Conservation (phyloP, 2,888 invertebrate species). For the Meta bourneti region DNA sequence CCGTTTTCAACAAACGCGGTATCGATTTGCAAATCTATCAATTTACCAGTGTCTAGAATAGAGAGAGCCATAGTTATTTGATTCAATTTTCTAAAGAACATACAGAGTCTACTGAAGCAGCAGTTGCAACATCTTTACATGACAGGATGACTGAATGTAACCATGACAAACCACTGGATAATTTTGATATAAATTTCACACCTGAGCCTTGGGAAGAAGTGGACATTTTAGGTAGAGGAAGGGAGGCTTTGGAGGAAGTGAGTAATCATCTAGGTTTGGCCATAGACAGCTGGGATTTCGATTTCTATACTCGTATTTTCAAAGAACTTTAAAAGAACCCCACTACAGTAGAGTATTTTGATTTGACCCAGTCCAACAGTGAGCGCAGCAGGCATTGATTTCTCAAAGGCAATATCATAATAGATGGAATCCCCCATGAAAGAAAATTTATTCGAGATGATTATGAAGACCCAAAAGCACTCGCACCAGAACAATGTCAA, state of each 20-base stretch:
- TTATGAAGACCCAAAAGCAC: constrained; percentile 91
- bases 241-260: constrained; percentile 89
- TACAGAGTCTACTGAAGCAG: constrained; percentile 27
- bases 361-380: constrained; percentile 97
- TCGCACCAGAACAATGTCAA: constrained; percentile 96
- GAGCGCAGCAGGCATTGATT: constrained; percentile 99
- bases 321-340: constrained; percentile 93
- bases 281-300: constrained; percentile 95
- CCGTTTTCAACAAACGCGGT: constrained; percentile 97
- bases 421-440: constrained; percentile 89
- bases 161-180: constrained; percentile 85
- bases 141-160: constrained; percentile 97
- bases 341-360: constrained; percentile 98
- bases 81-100: constrained; percentile 80
- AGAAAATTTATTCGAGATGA: constrained; percentile 94
- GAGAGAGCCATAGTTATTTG: constrained; percentile 90
- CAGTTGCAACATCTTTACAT: constrained; percentile 83
- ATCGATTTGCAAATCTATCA: constrained; percentile 93
- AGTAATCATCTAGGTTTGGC: constrained; percentile 92
- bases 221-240: constrained; percentile 89
- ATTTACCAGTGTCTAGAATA: constrained; percentile 88
- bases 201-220: constrained; percentile 90
- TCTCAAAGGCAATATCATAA: constrained; percentile 91
- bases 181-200: constrained; percentile 83
- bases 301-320: constrained; percentile 94